Percentiles rank a stretch among this genome's conserved stretches.
Evolutionary conservation across 2,113 vertebrate species (phyloP).

Genomic region (Chaetops frenatus): DNA sequence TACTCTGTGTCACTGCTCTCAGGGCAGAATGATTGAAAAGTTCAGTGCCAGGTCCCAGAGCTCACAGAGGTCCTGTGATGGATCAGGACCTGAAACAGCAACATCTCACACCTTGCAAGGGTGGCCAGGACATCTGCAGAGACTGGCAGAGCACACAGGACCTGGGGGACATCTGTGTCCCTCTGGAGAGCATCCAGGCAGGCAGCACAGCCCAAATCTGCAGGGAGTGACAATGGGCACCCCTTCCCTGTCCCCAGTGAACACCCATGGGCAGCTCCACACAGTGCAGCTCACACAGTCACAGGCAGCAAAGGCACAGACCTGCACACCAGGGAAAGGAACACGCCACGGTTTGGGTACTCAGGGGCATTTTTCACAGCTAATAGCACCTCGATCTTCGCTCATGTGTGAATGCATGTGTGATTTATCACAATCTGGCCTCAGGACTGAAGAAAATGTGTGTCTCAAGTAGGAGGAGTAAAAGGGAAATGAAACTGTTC

Average conservation of each 20-base stretch:
- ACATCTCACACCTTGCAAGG: neutral
- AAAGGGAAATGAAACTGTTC: neutral
- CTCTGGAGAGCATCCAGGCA: neutral
- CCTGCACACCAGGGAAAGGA: neutral
- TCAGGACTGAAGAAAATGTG: neutral
- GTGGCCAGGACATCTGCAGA: neutral
- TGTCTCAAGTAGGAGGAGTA: neutral
- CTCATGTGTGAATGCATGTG: fast-evolving
- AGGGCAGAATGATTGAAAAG: neutral
- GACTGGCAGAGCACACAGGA: neutral
- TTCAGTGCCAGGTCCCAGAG: neutral
- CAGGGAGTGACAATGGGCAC: neutral
- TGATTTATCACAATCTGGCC: neutral
- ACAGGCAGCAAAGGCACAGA: neutral
- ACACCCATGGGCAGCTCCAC: neutral
- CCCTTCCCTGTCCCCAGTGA: neutral
- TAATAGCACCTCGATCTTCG: neutral
- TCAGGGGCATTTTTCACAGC: neutral
- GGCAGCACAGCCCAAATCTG: neutral
- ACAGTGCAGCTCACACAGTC: fast-evolving
- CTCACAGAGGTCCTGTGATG: neutral
- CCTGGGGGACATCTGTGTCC: neutral
- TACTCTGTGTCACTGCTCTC: neutral
- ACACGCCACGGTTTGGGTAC: neutral
- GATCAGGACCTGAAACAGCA: neutral